Conservation (phyloP, 2,888 invertebrate species). For the Tortricodes alternella region DNA sequence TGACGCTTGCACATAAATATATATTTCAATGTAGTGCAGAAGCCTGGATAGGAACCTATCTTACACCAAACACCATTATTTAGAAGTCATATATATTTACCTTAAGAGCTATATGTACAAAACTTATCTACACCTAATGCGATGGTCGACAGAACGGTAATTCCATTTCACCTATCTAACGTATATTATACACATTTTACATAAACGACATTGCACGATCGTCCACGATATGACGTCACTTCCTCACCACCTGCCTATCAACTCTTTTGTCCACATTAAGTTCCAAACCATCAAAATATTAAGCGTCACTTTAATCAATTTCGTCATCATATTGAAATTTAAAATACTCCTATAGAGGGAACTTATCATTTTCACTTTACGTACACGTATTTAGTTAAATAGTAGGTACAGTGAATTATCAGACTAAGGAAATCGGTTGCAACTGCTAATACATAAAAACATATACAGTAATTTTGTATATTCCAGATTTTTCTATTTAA, state of each 20-base stretch:
- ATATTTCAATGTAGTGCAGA: slow-evolving; percentile 73
- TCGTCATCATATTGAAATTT: no score
- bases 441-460: no score
- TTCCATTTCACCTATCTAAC: slow-evolving; percentile 78
- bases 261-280: no score
- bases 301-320: no score
- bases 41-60: slow-evolving; percentile 78
- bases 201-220: slow-evolving; percentile 76
- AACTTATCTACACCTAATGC: slow-evolving; percentile 65
- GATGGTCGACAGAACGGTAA: slow-evolving; percentile 75
- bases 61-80: slow-evolving; percentile 80
- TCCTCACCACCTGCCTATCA: slow-evolving; percentile 47
- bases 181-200: slow-evolving; percentile 73
- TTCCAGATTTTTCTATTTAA: no score
- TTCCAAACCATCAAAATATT: no score
- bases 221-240: slow-evolving; percentile 71
- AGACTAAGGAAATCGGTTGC: no score
- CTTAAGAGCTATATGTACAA: slow-evolving; percentile 75
- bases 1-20: slow-evolving; percentile 78
- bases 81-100: slow-evolving; percentile 57
- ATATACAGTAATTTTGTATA: no score
- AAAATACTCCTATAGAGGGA: no score
- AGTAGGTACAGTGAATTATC: no score
- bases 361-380: no score
- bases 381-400: no score